These are phyloP conservation scores for Sabatieria punctata DNA, from an alignment of 2,888 invertebrate species.

Conservation along the genomic window DNA sequence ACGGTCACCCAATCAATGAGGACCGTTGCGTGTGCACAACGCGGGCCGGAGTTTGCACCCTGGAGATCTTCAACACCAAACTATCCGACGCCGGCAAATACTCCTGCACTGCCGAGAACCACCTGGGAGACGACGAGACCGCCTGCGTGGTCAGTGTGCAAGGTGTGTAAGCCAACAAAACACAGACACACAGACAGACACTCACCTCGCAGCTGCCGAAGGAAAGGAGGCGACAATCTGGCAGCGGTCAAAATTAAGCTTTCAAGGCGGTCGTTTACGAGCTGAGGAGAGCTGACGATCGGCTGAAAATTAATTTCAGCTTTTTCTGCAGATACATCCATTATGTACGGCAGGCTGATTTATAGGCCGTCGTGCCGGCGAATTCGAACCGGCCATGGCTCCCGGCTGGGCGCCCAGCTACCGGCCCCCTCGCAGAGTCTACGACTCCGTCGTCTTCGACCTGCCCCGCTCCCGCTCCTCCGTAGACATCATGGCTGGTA, in stretches of 20 bases:
- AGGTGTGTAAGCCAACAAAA: no score
- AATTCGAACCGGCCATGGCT: constrained; percentile 6
- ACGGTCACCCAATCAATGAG: constrained; percentile 73
- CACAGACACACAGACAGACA: neutral
- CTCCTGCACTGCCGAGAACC: constrained; percentile 76
- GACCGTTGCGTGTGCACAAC: constrained; percentile 60
- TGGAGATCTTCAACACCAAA: constrained; percentile 86
- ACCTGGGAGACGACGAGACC: constrained; percentile 84
- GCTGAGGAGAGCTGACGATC: no score
- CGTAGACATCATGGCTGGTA: constrained; percentile 12
- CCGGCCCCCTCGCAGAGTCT: constrained; percentile 8
- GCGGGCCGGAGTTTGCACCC: constrained; percentile 83
- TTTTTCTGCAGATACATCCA: no score
- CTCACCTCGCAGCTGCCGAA: neutral
- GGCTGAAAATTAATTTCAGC: no score
- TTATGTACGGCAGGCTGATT: no score
- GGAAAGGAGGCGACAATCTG: neutral
- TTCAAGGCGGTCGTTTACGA: no score
- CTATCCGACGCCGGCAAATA: constrained; percentile 92
- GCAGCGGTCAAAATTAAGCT: no score
- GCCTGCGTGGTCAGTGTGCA: constrained; percentile 87
- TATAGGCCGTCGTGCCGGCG: constrained; percentile 7
- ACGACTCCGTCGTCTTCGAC: constrained; percentile 7
- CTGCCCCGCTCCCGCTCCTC: constrained; percentile 14
- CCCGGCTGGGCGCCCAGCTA: constrained; percentile 1